phyloP scores from a whole-genome alignment of 92 coral and sea anemone genomes.

The Palythoa heliodiscus region DNA sequence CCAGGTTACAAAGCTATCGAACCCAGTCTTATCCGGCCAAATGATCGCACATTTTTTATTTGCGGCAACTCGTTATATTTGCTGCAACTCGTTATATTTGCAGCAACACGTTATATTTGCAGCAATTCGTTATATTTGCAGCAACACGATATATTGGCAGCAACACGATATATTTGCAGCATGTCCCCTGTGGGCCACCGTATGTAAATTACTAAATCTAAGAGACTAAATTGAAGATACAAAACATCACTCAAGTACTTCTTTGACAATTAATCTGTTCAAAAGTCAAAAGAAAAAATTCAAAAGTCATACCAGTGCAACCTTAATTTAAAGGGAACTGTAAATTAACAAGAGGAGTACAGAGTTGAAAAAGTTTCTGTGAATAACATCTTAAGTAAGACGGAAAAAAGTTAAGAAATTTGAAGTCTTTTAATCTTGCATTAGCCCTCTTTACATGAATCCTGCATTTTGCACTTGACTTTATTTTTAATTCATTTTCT shows the following conservation, averaged over 20 bases:
- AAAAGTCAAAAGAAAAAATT: conserved; percentile 1
- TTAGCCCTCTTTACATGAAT: background rate
- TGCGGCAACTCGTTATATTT: conserved; percentile 4
- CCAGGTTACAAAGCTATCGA: conserved; percentile 21
- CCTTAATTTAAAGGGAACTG: background rate
- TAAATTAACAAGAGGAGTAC: background rate
- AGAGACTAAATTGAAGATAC: background rate
- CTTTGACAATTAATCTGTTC: background rate
- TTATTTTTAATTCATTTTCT: background rate
- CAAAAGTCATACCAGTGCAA: background rate
- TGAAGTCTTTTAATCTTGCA: background rate
- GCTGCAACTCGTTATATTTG: conserved; percentile 10
- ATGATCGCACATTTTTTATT: conserved; percentile 7
- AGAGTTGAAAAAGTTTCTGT: background rate
- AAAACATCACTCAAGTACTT: background rate
- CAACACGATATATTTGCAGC: background rate
- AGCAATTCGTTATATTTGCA: background rate
- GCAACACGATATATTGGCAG: background rate
- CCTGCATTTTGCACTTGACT: background rate
- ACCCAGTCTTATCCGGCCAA: conserved; percentile 13
- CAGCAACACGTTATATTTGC: conserved; percentile 5
- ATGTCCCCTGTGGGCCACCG: no score
- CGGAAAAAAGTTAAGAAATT: background rate
- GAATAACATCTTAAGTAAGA: conserved; percentile 2
- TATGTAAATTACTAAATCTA: no score